phyloP scores from a whole-genome alignment of 2,113 vertebrate genomes.

The Serilophus lunatus region DNA sequence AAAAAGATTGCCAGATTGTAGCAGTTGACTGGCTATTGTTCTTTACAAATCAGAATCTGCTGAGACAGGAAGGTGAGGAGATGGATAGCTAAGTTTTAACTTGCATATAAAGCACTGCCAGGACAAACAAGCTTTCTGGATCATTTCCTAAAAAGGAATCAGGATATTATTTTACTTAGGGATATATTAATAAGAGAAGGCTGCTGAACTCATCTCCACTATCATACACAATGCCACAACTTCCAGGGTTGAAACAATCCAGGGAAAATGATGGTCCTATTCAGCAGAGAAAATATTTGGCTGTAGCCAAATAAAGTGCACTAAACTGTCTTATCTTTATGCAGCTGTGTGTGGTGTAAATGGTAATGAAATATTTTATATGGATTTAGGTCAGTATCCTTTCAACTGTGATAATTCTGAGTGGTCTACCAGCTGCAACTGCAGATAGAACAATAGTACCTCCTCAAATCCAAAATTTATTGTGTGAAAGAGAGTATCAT shows the following conservation, averaged over 20 bases:
- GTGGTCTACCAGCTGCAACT: background rate
- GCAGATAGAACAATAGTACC: background rate
- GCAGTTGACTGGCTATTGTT: slow-evolving; percentile 14
- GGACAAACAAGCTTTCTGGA: slow-evolving; percentile 19
- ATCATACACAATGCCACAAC: background rate
- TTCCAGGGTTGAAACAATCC: background rate
- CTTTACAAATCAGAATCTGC: slow-evolving; percentile 39
- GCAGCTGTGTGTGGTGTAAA: background rate
- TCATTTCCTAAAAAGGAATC: background rate
- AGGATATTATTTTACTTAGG: background rate
- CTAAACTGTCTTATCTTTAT: background rate
- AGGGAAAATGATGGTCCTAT: background rate
- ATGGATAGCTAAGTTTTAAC: slow-evolving; percentile 39
- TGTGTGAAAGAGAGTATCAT: too few relatives aligned
- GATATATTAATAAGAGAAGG: background rate
- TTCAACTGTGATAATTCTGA: background rate
- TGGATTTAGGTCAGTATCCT: background rate
- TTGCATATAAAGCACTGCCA: background rate
- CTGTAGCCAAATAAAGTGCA: background rate
- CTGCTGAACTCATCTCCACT: background rate
- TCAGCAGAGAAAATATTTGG: background rate
- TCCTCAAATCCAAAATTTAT: background rate
- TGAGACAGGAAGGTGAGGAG: slow-evolving; percentile 34
- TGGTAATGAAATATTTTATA: background rate
- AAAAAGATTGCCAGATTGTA: background rate